Percentiles rank a stretch among this genome's conserved stretches.
phyloP scores from a whole-genome alignment of 2,888 invertebrate genomes.

The Salticus scenicus region DNA sequence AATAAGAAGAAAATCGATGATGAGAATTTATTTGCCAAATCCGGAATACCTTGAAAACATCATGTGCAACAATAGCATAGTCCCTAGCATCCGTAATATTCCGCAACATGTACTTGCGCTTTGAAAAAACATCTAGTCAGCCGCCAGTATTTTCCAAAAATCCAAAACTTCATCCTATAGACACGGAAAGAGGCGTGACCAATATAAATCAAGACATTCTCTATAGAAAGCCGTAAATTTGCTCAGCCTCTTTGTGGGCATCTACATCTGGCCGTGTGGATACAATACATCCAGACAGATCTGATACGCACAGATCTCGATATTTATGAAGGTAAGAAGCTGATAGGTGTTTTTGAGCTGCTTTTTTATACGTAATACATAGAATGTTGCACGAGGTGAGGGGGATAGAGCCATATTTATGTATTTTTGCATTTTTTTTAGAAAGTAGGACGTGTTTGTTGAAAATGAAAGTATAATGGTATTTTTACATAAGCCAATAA shows the following conservation, averaged over 20 bases:
- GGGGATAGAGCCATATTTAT: neutral
- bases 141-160: constrained; percentile 22
- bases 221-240: constrained; percentile 52
- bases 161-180: constrained; percentile 43
- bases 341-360: neutral
- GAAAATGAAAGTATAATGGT: neutral
- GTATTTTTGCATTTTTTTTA: neutral
- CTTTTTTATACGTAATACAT: neutral
- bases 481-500: neutral
- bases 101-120: neutral
- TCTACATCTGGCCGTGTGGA: constrained; percentile 44
- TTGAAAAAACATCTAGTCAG: neutral
- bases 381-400: neutral
- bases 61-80: neutral
- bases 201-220: constrained; percentile 63
- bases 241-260: constrained; percentile 4
- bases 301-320: neutral
- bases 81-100: neutral
- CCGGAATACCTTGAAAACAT: no score
- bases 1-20: no score
- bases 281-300: neutral
- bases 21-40: no score
- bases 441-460: neutral
- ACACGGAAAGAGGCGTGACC: constrained; percentile 61
- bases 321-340: constrained; percentile 1